Evolutionary conservation across 2,797 vertebrate species (phyloP).

Genomic region (Halcyon smyrnensis): DNA sequence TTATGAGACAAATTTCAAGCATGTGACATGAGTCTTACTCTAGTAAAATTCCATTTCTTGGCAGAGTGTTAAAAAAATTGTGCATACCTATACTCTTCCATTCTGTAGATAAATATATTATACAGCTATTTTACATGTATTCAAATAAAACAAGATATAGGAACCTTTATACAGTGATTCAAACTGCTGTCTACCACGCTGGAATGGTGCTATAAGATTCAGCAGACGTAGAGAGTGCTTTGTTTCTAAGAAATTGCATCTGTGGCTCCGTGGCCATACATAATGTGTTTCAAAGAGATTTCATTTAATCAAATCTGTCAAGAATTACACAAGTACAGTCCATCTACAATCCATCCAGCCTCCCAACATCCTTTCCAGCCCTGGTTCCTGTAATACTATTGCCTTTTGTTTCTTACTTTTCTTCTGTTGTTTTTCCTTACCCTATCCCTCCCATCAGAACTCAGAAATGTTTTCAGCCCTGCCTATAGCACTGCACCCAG

Average conservation of each 20-base stretch:
- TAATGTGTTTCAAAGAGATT: background rate
- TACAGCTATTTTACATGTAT: background rate
- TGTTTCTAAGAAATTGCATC: background rate
- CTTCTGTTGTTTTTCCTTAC: background rate
- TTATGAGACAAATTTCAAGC: background rate
- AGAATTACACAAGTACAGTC: background rate
- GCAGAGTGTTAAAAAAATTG: background rate
- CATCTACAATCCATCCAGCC: background rate
- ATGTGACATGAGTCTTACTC: background rate
- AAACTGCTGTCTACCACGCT: background rate
- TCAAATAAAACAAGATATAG: constrained; percentile 13
- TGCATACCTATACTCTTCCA: background rate
- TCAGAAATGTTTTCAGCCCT: background rate
- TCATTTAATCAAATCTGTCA: background rate
- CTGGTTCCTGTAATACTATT: background rate
- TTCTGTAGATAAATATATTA: constrained; percentile 1
- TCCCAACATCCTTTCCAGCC: background rate
- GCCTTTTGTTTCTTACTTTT: background rate
- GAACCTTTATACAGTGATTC: background rate
- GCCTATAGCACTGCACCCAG: background rate
- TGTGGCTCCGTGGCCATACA: background rate
- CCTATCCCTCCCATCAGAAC: background rate
- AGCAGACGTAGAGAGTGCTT: background rate
- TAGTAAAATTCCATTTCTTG: constrained; percentile 11
- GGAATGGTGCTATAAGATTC: background rate